phyloP scores from a whole-genome alignment of 2,888 invertebrate species.

The Sesia bembeciformis region DNA sequence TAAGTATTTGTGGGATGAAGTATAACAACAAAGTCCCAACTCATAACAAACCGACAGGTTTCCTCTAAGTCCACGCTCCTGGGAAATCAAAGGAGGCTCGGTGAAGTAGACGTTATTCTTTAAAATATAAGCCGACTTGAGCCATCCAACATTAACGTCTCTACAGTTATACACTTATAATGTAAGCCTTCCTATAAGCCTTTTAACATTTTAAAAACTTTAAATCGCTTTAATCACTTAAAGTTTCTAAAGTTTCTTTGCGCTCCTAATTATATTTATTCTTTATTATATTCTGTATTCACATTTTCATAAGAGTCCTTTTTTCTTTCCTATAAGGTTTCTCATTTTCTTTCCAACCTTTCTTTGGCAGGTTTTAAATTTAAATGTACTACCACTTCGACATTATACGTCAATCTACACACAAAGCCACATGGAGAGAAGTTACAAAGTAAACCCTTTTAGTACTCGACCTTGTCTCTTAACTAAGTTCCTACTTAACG shows the following conservation, averaged over 20 bases:
- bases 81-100: conserved; percentile 36
- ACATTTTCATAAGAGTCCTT: no score
- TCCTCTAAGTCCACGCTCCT: conserved; percentile 22
- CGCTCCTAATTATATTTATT: no score
- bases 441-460: conserved; percentile 26
- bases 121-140: conserved; percentile 17
- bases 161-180: background rate
- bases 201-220: no score
- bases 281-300: no score
- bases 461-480: conserved; percentile 24
- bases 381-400: background rate
- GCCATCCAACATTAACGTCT: background rate
- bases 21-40: conserved; percentile 6
- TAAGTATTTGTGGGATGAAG: no score
- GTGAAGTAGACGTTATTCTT: conserved; percentile 19
- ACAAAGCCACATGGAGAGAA: conserved; percentile 15
- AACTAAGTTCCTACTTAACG: conserved; percentile 35
- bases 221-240: no score
- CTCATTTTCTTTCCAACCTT: no score
- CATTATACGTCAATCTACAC: background rate
- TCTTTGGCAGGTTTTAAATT: no score
- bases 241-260: no score
- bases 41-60: conserved; percentile 28
- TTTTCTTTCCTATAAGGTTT: no score
- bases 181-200: no score